Evolutionary conservation across 2,888 invertebrate genomes (phyloP).

Genomic region (Heliconius cydno): DNA sequence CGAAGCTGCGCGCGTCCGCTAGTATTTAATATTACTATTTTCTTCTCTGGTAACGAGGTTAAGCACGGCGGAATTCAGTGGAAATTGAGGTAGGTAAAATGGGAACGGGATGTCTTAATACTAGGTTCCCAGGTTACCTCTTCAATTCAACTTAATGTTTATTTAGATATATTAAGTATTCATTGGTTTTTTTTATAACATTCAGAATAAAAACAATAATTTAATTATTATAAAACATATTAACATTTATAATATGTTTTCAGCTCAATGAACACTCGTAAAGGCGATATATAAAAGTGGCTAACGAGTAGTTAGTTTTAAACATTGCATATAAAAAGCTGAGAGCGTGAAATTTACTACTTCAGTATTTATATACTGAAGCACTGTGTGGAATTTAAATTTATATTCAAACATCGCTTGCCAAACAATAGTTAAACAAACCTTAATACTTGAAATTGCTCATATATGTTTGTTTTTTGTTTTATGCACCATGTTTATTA

Average conservation of each 20-base stretch:
- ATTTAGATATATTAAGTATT: no score
- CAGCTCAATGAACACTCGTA: background rate
- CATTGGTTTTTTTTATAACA: no score
- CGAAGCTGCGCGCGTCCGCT: no score
- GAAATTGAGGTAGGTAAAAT: no score
- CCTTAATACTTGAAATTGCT: slow-evolving; percentile 4
- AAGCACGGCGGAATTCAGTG: no score
- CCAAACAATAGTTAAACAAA: slow-evolving; percentile 22
- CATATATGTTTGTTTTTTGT: no score
- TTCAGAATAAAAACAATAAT: background rate
- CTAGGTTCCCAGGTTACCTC: no score
- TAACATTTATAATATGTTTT: slow-evolving; percentile 5
- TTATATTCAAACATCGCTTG: slow-evolving; percentile 18
- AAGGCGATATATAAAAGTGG: slow-evolving; percentile 19
- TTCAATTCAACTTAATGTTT: no score
- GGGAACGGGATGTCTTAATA: no score
- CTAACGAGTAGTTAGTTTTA: slow-evolving; percentile 22
- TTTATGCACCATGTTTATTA: background rate
- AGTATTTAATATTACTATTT: no score
- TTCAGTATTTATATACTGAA: slow-evolving; percentile 21
- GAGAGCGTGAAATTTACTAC: slow-evolving; percentile 27
- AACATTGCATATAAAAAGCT: slow-evolving; percentile 24
- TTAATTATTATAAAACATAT: background rate
- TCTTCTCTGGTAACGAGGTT: no score
- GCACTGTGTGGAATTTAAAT: slow-evolving; percentile 18